Base-by-base conservation (phyloP, 2,113 vertebrate genomes). In the Lethenteron camtschaticum region DNA sequence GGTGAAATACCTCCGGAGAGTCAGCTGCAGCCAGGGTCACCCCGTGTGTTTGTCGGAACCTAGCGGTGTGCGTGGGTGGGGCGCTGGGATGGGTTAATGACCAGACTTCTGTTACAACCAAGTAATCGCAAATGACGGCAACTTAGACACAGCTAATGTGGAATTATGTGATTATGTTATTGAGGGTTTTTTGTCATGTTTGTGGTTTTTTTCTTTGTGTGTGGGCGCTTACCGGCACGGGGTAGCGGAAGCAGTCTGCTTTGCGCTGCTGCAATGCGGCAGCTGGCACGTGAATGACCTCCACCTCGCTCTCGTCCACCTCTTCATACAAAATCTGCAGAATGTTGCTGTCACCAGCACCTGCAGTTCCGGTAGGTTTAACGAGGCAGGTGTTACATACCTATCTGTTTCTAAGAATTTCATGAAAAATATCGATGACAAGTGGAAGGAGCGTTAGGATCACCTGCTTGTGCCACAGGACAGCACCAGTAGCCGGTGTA, bases 401-500 rank as follows among this genome's bases (percentile, higher is more conserved):
- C 41, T 41, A 41, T 41, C 41, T 41, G 41, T 41, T 41, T 41
- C 41, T 41, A 41, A 41, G 41, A 41, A 41, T 41, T 41, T 41
- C 41, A 41, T 41, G 41, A 41, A 41, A 41, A 41, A 41, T 41
- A 41, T 7, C 41, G 7, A 41, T 7, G 41, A 41, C 41, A 41
- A 41, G 41, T 41, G 41, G 41, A 41, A 41, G 41, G 41, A 41
- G 41, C 7, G 41, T 1, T 41, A 41, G 41, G 41, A n/a, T 66
- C 63, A 66, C 90, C 84, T 70, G 78, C 77, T 60, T 83, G 79
- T 72, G 82, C 84, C 2, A 84, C 80, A 13, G 90, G 89, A 73
- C 84, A 88, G 90, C 92, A 96, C 92, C 92, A 96, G 77, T 96
- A 96, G 12, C 89, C 92, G 0, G 90, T 96, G 76, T 96, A 96